Evolutionary conservation across 1,140 invertebrate species (phyloP), one percentile per base, ranked within the genome.

Genomic region (Carcinoscorpius rotundicauda): DNA sequence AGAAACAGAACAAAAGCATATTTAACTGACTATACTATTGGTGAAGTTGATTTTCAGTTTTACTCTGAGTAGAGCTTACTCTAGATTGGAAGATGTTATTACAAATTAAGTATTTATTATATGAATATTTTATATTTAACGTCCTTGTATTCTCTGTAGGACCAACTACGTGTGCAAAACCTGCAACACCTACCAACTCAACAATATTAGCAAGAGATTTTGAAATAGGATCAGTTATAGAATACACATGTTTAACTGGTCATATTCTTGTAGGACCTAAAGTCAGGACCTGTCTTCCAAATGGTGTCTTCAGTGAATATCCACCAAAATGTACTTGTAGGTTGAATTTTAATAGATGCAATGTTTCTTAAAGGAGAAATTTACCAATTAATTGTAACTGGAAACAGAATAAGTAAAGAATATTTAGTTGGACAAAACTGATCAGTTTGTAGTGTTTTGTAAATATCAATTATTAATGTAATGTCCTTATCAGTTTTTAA

Each of bases 261-360:
- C 90, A 92, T 72, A 78, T 94, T 49, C 79, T 94, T 0, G 87
- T 94, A 49, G 92, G 92, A 4, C 91, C 91, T 0, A 82, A 86
- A 0, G 83, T 82, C 5, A 81, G 93, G 71, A 89, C 87, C 29
- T 95, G 92, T 72, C 79, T 94, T 6, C 86, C 92, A 64, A 93
- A 89, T 9, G 92, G 93, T 67, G 94, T 95, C 78, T 95, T 93
- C 75, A 91, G 91, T 70, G 91, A 94, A 76, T 93, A 93, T 74
- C 89, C 91, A 50, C 91, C 92, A 4, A 88, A 92, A 53, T 96
- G 92, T 76, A 91, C 91, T 84, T 85, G 91, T 94, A 81, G 87
- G 85, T 78, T 4, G 51, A 29, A 29, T 29, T 29, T 29, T 29
- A 29, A 29, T 29, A 29, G 29, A 2, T 29, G 29, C 29, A 29